Evolutionary conservation across 2,113 vertebrate species (phyloP), one percentile per base, ranked within the genome.

Genomic region (Spheniscus mendiculus): DNA sequence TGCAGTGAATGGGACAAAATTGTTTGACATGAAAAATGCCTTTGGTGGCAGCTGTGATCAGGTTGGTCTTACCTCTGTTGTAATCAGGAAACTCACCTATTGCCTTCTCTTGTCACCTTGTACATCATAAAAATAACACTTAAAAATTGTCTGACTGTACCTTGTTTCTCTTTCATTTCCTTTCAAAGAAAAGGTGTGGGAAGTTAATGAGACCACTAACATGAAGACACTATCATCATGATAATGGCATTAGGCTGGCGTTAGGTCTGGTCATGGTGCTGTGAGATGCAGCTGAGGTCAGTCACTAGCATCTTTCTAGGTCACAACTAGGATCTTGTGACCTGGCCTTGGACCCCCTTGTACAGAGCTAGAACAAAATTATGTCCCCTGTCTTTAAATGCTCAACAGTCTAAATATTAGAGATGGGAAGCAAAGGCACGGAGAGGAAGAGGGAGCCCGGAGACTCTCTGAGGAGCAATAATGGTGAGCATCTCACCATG

Each of bases 341-440:
- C 18, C 10, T 78, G 42, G 5, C 4, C 14, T 21, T 6, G 1
- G 42, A 29, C 7, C 3, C 3, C 4, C 9, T 59, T 70, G 22
- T 42, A 55, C 44, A 73, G 36, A 65, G 9, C 12, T 5, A 20
- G 21, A 56, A 6, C 15, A 87, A 70, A 88, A 19, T 27, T 14
- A 56, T 52, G 8, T 22, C 14, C 29, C 9, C 9, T 70, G 22
- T 6, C 55, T 85, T 82, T 34, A 50, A 36, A 6, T 81, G 23
- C n/a, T 74, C 14, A 50, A 11, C 25, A 45, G 14, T 52, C 34
- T 52, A 58, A 44, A 42, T 58, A 86, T 53, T 32, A 83, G 23
- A 56, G 27, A 50, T 34, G 18, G 11, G 40, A 73, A 73, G 11
- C 16, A 84, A 69, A 74, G 15, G 7, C 20, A 53, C 1, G 4